Percentiles rank a stretch among this genome's conserved stretches.
phyloP scores from a whole-genome alignment of 2,797 vertebrate species.

The Meda fulgida region DNA sequence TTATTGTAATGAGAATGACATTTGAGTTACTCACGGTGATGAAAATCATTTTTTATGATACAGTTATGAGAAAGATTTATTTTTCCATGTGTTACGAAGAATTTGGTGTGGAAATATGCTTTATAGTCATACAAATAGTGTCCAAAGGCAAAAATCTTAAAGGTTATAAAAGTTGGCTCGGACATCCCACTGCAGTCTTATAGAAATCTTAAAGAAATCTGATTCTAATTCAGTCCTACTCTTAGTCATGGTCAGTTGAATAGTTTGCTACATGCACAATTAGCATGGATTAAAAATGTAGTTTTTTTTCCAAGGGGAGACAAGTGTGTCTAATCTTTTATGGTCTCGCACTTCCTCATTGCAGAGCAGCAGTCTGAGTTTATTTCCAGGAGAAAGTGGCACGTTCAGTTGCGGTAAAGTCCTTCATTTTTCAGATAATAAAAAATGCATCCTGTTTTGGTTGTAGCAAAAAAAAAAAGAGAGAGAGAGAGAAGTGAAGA shows the following conservation, averaged over 20 bases:
- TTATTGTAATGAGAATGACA: not conserved
- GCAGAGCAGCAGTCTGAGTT: not conserved
- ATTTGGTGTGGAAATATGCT: not conserved
- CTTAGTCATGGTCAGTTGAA: not conserved
- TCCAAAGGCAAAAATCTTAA: not conserved
- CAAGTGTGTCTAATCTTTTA: slow-evolving; percentile 32
- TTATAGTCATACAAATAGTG: not conserved
- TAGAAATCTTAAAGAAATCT: not conserved
- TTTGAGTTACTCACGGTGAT: not conserved
- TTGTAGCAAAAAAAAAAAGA: not conserved
- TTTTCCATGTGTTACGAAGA: not conserved
- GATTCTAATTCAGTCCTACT: not conserved
- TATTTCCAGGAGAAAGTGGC: not conserved
- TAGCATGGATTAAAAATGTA: not conserved
- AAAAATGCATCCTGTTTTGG: slow-evolving; percentile 43
- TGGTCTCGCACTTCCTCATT: not conserved
- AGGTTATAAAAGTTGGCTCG: not conserved
- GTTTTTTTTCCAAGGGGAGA: not conserved
- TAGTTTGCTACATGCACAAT: slow-evolving; percentile 11
- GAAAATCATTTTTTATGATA: too few species aligned
- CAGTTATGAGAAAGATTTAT: not conserved
- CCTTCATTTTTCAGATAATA: slow-evolving; percentile 39
- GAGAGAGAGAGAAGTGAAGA: not conserved
- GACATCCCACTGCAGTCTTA: not conserved
- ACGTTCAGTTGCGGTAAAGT: not conserved